Base-by-base conservation (phyloP, 2,797 vertebrate genomes). In the Acanthornis magna region DNA sequence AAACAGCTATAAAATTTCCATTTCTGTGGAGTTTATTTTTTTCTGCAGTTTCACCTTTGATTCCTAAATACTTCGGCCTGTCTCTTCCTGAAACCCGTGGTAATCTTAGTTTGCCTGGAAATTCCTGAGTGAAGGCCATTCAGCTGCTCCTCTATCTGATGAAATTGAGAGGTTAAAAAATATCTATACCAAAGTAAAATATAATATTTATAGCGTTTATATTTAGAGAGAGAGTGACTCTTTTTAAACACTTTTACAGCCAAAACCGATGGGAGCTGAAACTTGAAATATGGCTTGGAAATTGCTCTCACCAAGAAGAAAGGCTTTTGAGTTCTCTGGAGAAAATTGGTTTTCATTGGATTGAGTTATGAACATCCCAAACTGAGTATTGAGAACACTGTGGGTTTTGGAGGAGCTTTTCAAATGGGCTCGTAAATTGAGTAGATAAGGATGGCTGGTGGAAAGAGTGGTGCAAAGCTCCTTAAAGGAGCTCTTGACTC, bases 281-380 rank as follows among this genome's bases (percentile, higher is more conserved):
- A 78, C 66, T 75, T 94, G 79, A 94, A 90, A 90, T 95, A 86
- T 0, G 0, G 30, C 55, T 90, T 88, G 88, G 58, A 95, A 91
- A 93, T 94, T 75, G 73, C 66, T 80, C 9, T 88, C 55, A 27
- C 73, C 70, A 55, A 57, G 73, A 93, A 84, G 54, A 94, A 94
- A 91, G 66, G 40, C 47, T 86, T 72, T 42, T 55, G 79, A 75
- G 62, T 60, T 88, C 66, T 81, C 66, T 51, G 21, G 85, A 93
- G 91, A 88, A 94, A 93, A 95, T 60, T 48, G 54, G 25, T 57
- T 96, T 93, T 81, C 48, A 45, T 2, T 75, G 71, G 51, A 21
- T 60, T 93, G 95, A 96, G n/a, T 91, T 96, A 94, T 14, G 63
- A 81, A 73, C 63, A 26, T 86, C 88, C 87, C n/a, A 70, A 8